These are phyloP conservation scores for Tachysurus vachellii DNA, from an alignment of 2,113 vertebrate species.

Conservation along the genomic window DNA sequence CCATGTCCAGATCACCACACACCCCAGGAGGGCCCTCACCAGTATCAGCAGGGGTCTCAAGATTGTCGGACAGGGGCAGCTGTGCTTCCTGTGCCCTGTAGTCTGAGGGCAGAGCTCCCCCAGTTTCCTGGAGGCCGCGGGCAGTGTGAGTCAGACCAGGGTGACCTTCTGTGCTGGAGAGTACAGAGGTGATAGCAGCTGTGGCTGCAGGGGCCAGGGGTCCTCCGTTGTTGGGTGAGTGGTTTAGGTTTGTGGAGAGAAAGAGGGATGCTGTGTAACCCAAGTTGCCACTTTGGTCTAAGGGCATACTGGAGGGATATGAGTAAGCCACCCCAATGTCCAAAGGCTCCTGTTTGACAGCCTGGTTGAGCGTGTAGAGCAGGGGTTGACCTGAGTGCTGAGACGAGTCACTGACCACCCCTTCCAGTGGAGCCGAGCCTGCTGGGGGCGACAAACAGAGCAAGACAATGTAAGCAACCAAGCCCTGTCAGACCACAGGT, in stretches of 20 bases:
- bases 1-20: conserved; percentile 91
- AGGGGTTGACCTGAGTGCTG: conserved; percentile 86
- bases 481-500: conserved; percentile 41
- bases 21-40: conserved; percentile 83
- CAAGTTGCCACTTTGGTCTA: conserved; percentile 84
- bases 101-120: conserved; percentile 67
- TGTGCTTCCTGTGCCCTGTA: conserved; percentile 75
- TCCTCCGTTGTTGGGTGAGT: conserved; percentile 73
- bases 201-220: conserved; percentile 69
- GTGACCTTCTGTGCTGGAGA: conserved; percentile 83
- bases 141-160: conserved; percentile 62
- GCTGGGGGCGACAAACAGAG: conserved; percentile 41
- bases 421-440: conserved; percentile 86
- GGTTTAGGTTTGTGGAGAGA: conserved; percentile 60
- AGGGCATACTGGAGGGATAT: conserved; percentile 87
- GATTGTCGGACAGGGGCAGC: conserved; percentile 77
- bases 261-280: conserved; percentile 69
- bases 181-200: conserved; percentile 77
- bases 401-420: conserved; percentile 82
- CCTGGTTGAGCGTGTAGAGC: conserved; percentile 88
- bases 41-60: conserved; percentile 73
- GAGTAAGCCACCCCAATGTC: conserved; percentile 77
- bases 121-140: conserved; percentile 57
- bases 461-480: conserved; percentile 45
- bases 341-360: conserved; percentile 89